Evolutionary conservation across 2,113 vertebrate genomes (phyloP).

Genomic region (Pycnonotus jocosus): DNA sequence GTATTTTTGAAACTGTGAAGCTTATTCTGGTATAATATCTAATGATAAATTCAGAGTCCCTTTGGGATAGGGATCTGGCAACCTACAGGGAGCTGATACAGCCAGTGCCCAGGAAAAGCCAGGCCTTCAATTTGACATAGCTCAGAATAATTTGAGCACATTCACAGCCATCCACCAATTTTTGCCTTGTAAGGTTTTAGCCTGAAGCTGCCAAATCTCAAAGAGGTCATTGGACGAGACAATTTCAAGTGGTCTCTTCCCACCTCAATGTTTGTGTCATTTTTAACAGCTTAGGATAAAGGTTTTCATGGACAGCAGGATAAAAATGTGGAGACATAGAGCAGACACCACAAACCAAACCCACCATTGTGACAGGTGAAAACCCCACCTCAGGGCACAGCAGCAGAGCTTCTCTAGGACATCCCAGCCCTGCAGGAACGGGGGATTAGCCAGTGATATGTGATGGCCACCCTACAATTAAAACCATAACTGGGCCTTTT

Average conservation of each 20-base stretch:
- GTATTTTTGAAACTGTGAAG: slow-evolving; percentile 37
- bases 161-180: not conserved
- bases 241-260: not conserved
- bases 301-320: not conserved
- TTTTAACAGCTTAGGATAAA: not conserved
- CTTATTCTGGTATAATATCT: not conserved
- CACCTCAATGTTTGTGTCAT: not conserved
- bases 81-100: not conserved
- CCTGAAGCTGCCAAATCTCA: not conserved
- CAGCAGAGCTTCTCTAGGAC: not conserved
- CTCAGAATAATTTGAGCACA: not conserved
- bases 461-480: not conserved
- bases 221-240: not conserved
- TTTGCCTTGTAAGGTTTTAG: not conserved
- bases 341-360: not conserved
- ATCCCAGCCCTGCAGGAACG: not conserved
- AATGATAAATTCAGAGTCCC: not conserved
- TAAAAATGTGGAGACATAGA: not conserved
- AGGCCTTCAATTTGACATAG: not conserved
- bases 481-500: not conserved
- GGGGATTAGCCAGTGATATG: not conserved
- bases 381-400: not conserved
- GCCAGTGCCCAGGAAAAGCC: not conserved
- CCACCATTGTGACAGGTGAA: not conserved
- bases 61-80: not conserved